Base-by-base conservation (phyloP, 2,888 invertebrate genomes). In the Cartodere bifasciata region DNA sequence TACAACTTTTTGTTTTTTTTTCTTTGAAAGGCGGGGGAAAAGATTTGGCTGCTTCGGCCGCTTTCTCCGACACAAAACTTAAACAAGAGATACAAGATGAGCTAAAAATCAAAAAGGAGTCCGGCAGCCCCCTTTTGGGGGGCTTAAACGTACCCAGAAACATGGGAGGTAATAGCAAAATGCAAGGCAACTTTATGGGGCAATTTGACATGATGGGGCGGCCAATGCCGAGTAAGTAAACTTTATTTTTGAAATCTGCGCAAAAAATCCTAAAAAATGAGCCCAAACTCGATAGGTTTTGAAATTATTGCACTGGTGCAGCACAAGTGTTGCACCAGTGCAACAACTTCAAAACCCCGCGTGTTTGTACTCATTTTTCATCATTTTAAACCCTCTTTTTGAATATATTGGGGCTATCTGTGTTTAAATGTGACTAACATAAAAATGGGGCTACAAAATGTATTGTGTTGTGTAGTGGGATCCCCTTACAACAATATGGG, bases 21-120 rank as follows among this genome's bases (percentile, higher is more conserved):
- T 40, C 30, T 38, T 35, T 34, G 35, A 38, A 50, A 81, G 87
- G 87, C 45, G 87, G 87, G 9, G 87, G 87, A 10, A 86, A 84
- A 54, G 83, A 85, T 49, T 63, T 88, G 51, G 82, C 83, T 3
- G 79, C 86, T n/a, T 80, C 83, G 1, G 78, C 78, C 1, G 71
- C 70, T 11, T 70, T 64, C 15, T 55, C 50, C 21, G 51, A 51
- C 13, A 43, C 44, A 15, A 53, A 57, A 43, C 23, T 52, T 29
- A 74, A 75, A 43, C 61, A 63, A 39, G 67, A 68, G 22, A n/a
- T n/a, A n/a, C n/a, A n/a, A n/a, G n/a, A n/a, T n/a, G n/a, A n/a
- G n/a, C n/a, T n/a, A n/a, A n/a, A n/a, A n/a, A n/a, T n/a, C n/a
- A n/a, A n/a, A n/a, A n/a, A n/a, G n/a, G n/a, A n/a, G n/a, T n/a